Conservation (phyloP, 2,113 vertebrate genomes). For the Phylloscopus trochiloides region DNA sequence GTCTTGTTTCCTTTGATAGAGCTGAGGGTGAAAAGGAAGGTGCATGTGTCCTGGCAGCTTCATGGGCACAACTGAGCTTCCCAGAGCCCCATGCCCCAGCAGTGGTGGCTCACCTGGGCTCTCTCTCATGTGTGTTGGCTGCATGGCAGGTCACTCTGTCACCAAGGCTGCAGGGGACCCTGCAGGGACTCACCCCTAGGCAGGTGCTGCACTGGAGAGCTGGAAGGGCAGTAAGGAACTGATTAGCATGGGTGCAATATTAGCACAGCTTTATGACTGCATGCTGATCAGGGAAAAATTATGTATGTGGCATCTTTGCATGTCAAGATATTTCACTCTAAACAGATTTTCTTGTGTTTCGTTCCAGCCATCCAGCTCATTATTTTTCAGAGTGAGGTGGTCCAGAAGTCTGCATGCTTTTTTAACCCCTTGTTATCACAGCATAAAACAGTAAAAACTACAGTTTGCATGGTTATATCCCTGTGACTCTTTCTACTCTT, state of each 20-base stretch:
- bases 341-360: background rate
- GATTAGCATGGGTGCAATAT: background rate
- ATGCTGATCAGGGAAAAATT: background rate
- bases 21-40: background rate
- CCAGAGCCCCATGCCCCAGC: background rate
- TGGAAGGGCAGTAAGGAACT: background rate
- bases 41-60: background rate
- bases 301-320: accelerated
- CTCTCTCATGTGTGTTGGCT: background rate
- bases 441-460: background rate
- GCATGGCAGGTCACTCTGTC: background rate
- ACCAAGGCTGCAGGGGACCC: accelerated
- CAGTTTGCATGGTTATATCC: background rate
- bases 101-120: background rate
- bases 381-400: background rate
- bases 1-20: background rate
- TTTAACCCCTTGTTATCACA: background rate
- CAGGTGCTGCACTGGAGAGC: accelerated
- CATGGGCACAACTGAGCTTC: background rate
- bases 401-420: background rate
- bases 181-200: background rate
- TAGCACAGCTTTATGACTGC: background rate
- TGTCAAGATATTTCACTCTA: background rate
- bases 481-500: background rate
- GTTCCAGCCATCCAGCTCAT: background rate